A percentile compares a stretch with the other conserved stretches of the same genome.
Evolutionary conservation across 2,888 invertebrate species (phyloP).

Genomic region (Clostera curtula): DNA sequence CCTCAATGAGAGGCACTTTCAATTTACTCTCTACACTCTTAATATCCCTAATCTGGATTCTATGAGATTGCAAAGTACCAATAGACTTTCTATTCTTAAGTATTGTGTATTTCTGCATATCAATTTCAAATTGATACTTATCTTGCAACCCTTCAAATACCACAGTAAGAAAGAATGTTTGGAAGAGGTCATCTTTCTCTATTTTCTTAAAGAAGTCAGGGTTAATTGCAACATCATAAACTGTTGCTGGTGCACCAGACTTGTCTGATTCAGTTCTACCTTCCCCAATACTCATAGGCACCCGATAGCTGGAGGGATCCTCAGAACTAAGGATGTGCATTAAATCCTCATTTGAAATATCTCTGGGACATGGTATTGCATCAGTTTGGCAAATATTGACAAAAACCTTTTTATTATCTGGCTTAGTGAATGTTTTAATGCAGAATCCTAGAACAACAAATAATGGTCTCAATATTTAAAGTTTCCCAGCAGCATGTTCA

Average conservation of each 20-base stretch:
- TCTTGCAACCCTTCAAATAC: slow-evolving; percentile 83
- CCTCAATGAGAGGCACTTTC: slow-evolving; percentile 75
- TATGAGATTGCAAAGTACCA: slow-evolving; percentile 83
- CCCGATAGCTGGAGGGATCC: slow-evolving; percentile 81
- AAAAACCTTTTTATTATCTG: slow-evolving; percentile 83
- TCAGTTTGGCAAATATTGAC: slow-evolving; percentile 89
- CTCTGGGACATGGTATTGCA: slow-evolving; percentile 82
- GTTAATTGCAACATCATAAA: slow-evolving; percentile 90
- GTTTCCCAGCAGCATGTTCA: too few relatives aligned
- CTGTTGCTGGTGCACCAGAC: slow-evolving; percentile 81
- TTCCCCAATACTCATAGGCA: slow-evolving; percentile 94
- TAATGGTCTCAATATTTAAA: too few relatives aligned
- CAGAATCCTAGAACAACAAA: slow-evolving; percentile 78
- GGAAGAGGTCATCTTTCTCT: slow-evolving; percentile 80
- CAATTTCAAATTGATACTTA: slow-evolving; percentile 84
- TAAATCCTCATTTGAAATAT: slow-evolving; percentile 82
- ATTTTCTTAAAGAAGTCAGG: slow-evolving; percentile 85
- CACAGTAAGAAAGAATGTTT: slow-evolving; percentile 86
- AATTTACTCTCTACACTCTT: slow-evolving; percentile 50
- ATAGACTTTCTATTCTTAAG: slow-evolving; percentile 84
- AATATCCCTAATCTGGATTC: slow-evolving; percentile 81
- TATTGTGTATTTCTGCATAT: slow-evolving; percentile 78
- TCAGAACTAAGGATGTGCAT: slow-evolving; percentile 79
- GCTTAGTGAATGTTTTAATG: slow-evolving; percentile 81
- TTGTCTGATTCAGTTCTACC: slow-evolving; percentile 86